phyloP scores from a whole-genome alignment of 92 coral and sea anemone species.

The Zoanthus sociatus region DNA sequence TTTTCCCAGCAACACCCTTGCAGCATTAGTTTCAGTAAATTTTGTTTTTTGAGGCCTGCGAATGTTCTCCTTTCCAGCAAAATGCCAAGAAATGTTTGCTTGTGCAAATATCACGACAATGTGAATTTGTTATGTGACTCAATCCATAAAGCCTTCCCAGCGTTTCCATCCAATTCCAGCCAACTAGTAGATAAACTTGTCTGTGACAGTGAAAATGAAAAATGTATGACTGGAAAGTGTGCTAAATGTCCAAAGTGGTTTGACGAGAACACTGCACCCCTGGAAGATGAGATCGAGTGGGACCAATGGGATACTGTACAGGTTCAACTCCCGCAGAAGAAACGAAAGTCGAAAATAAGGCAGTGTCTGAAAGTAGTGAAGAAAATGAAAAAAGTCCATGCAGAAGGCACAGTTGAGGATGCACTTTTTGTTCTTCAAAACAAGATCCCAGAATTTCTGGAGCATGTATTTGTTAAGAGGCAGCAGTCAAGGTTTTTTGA shows the following conservation, averaged over 20 bases:
- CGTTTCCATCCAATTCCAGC: background rate
- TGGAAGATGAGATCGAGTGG: constrained; percentile 40
- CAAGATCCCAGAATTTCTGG: constrained; percentile 38
- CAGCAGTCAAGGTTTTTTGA: constrained; percentile 62
- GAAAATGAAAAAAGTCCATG: constrained; percentile 54
- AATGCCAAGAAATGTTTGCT: background rate
- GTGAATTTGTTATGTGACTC: background rate
- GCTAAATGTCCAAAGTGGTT: constrained; percentile 63
- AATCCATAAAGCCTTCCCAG: background rate
- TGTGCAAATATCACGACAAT: background rate
- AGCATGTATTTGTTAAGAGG: constrained; percentile 53
- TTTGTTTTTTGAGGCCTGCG: background rate
- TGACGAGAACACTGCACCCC: constrained; percentile 34
- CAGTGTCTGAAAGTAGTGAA: constrained; percentile 38
- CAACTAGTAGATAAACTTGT: constrained; percentile 42
- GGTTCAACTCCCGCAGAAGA: constrained; percentile 21
- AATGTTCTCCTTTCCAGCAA: background rate
- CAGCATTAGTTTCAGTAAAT: background rate
- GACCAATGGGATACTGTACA: constrained; percentile 60
- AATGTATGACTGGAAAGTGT: constrained; percentile 65
- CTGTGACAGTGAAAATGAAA: constrained; percentile 26
- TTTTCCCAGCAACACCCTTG: background rate
- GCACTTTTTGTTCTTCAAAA: constrained; percentile 29
- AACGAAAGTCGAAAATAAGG: constrained; percentile 22
- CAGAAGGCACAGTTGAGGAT: constrained; percentile 56